Conservation (phyloP, 2,113 vertebrate genomes). For the Megaptera novaeangliae region DNA sequence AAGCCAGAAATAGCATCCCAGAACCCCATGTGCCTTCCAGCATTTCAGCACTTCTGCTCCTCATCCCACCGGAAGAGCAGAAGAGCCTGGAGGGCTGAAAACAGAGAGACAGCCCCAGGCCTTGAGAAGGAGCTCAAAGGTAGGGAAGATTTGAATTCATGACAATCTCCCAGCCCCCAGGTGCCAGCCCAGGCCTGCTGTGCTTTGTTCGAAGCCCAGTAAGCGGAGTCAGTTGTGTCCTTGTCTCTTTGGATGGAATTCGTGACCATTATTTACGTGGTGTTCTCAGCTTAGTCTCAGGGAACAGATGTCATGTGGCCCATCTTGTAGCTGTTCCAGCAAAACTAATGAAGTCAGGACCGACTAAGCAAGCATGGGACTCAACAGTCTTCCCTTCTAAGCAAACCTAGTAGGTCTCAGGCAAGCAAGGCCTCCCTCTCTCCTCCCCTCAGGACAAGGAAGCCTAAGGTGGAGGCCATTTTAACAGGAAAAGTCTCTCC, state of each 20-base stretch:
- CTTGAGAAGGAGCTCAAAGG: not conserved
- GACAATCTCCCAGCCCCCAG: not conserved
- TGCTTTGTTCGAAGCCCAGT: not conserved
- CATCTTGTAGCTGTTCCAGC: not conserved
- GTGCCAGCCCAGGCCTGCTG: not conserved
- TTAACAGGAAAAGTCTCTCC: not conserved
- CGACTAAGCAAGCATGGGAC: not conserved
- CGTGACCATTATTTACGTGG: not conserved
- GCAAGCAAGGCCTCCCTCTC: rapidly evolving
- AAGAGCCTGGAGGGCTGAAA: not conserved
- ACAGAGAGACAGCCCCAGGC: not conserved
- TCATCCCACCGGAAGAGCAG: not conserved
- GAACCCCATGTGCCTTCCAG: not conserved
- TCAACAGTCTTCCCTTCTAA: not conserved
- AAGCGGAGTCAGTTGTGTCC: not conserved
- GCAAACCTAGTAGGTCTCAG: not conserved
- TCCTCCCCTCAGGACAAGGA: not conserved
- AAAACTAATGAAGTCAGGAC: not conserved
- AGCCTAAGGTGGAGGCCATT: not conserved
- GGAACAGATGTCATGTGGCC: not conserved
- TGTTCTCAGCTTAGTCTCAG: not conserved
- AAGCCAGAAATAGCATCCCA: constrained; percentile 10
- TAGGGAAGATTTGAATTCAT: not conserved
- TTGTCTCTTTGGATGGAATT: constrained; percentile 26
- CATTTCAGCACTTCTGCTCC: not conserved